A percentile compares a stretch with the other conserved stretches of the same genome.
phyloP scores from a whole-genome alignment of 2,888 invertebrate genomes.

The Cheilosia soror region DNA sequence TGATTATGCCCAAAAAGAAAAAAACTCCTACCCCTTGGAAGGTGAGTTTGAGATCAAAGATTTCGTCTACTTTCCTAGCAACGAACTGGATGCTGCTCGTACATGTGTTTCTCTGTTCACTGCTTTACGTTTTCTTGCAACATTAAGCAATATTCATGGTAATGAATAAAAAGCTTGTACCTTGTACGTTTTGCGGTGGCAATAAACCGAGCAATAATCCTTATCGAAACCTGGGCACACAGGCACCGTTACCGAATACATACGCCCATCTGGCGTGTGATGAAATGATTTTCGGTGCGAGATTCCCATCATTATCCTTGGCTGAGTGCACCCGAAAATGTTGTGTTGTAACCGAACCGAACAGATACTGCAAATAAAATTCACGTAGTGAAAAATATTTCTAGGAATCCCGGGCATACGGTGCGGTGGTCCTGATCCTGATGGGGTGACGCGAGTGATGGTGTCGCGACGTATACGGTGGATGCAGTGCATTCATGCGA shows the following conservation, averaged over 20 bases:
- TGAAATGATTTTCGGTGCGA: conserved; percentile 71
- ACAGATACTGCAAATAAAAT: conserved; percentile 74
- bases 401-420: conserved; percentile 59
- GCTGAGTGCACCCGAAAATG: conserved; percentile 70
- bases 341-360: conserved; percentile 52
- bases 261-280: conserved; percentile 54
- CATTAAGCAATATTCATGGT: conserved; percentile 73
- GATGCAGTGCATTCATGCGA: conserved; percentile 72
- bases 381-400: conserved; percentile 70
- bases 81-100: conserved; percentile 23
- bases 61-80: conserved; percentile 19
- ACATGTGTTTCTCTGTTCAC: conserved; percentile 64
- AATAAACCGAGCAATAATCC: conserved; percentile 75
- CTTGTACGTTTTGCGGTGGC: conserved; percentile 53
- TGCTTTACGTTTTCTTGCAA: conserved; percentile 71
- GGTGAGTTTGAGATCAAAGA: conserved; percentile 71
- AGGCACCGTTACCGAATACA: conserved; percentile 9
- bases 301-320: conserved; percentile 74
- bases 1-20: conserved; percentile 53
- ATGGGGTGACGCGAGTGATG: background rate
- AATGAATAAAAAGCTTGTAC: conserved; percentile 69
- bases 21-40: conserved; percentile 23
- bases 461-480: conserved; percentile 9
- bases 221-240: conserved; percentile 63
- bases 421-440: conserved; percentile 5